phyloP scores from a whole-genome alignment of 1,140 invertebrate species.

The Lutraria rhynchaena region DNA sequence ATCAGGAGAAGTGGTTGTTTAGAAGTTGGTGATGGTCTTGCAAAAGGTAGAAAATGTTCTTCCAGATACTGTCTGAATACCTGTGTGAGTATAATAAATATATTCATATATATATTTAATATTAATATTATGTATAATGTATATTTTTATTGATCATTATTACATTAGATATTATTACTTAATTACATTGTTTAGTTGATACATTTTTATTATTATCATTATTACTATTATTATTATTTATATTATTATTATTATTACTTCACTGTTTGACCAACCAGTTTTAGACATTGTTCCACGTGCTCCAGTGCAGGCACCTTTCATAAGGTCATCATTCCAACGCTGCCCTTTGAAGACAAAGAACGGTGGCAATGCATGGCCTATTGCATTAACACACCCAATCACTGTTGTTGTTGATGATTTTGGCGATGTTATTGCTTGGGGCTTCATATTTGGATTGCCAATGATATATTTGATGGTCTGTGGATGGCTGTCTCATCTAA shows the following conservation, averaged over 20 bases:
- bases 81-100: too few species aligned
- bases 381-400: constrained; percentile 64
- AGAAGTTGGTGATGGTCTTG: background rate
- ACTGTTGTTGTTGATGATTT: constrained; percentile 43
- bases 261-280: constrained; percentile 24
- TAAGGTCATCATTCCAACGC: constrained; percentile 3
- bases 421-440: constrained; percentile 1
- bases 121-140: too few species aligned
- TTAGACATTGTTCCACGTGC: constrained; percentile 10
- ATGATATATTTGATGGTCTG: background rate
- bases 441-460: background rate
- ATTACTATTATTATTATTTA: too few species aligned
- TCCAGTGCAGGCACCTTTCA: constrained; percentile 28
- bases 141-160: too few species aligned
- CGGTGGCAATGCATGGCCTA: constrained; percentile 40
- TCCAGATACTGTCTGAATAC: constrained; percentile 27
- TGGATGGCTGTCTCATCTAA: background rate
- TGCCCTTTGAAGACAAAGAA: constrained; percentile 53
- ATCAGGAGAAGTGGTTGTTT: constrained; percentile 7
- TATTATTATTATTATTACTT: too few species aligned
- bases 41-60: constrained; percentile 26
- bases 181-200: too few species aligned
- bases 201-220: too few species aligned
- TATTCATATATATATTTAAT: too few species aligned
- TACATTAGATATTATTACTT: too few species aligned